phyloP scores from a whole-genome alignment of 2,113 vertebrate genomes.

The Hucho hucho region DNA sequence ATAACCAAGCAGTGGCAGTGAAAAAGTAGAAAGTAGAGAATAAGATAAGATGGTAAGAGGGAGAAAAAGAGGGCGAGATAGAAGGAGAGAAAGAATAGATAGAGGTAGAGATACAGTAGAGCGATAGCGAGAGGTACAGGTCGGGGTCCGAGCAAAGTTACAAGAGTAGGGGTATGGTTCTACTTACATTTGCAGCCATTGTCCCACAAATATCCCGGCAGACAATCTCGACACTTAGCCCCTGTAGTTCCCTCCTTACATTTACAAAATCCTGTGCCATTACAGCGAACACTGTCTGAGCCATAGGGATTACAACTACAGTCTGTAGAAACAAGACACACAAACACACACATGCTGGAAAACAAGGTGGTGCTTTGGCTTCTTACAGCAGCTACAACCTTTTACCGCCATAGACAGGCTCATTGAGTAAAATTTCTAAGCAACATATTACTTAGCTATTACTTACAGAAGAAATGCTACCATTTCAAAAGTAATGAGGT shows the following conservation, averaged over 20 bases:
- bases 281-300: slow-evolving; percentile 96
- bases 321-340: slow-evolving; percentile 97
- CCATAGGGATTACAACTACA: slow-evolving; percentile 98
- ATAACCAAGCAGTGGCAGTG: slow-evolving; percentile 63
- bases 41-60: slow-evolving; percentile 11
- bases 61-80: background rate
- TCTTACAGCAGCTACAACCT: slow-evolving; percentile 34
- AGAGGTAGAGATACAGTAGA: slow-evolving; percentile 22
- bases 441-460: background rate
- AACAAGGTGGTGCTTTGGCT: slow-evolving; percentile 63
- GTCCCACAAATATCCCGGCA: slow-evolving; percentile 97
- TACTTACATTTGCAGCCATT: slow-evolving; percentile 99
- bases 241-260: slow-evolving; percentile 97
- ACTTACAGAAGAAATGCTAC: slow-evolving; percentile 50
- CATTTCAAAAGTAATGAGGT: slow-evolving; percentile 67
- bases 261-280: slow-evolving; percentile 98
- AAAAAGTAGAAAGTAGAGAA: slow-evolving; percentile 39
- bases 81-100: slow-evolving; percentile 17
- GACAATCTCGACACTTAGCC: slow-evolving; percentile 96
- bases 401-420: slow-evolving; percentile 16
- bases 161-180: slow-evolving; percentile 64
- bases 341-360: slow-evolving; percentile 76
- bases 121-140: slow-evolving; percentile 28
- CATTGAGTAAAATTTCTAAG: background rate
- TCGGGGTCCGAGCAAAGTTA: slow-evolving; percentile 51